These are phyloP conservation scores for Delia radicum DNA, from an alignment of 1,140 invertebrate genomes.

Conservation along the genomic window DNA sequence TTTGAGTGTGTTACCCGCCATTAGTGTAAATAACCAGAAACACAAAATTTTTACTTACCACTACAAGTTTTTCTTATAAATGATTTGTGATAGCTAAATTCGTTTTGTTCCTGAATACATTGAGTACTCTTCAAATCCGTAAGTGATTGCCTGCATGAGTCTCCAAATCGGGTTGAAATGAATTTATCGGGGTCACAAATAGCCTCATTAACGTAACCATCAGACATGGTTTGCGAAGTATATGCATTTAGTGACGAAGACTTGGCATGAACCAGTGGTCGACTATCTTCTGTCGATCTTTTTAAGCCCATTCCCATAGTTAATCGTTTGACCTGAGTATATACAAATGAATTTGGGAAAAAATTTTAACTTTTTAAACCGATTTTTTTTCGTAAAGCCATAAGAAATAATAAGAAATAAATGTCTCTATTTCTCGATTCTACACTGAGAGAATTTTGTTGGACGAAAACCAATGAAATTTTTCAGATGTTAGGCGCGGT, in stretches of 20 bases:
- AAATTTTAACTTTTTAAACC: too few species aligned
- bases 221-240: slow-evolving; percentile 59
- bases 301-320: slow-evolving; percentile 47
- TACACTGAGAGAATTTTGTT: too few species aligned
- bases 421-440: too few species aligned
- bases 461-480: too few species aligned
- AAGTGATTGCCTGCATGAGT: slow-evolving; percentile 54
- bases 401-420: too few species aligned
- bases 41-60: slow-evolving; percentile 34
- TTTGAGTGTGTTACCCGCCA: too few species aligned
- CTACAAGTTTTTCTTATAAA: slow-evolving; percentile 52
- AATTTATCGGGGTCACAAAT: slow-evolving; percentile 62
- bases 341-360: too few species aligned
- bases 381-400: too few species aligned
- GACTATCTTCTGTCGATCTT: slow-evolving; percentile 61
- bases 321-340: slow-evolving; percentile 50
- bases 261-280: slow-evolving; percentile 61
- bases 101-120: slow-evolving; percentile 35
- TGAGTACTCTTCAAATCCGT: slow-evolving; percentile 33
- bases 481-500: too few species aligned
- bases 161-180: slow-evolving; percentile 55
- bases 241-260: slow-evolving; percentile 57
- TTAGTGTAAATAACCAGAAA: neutral
- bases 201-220: slow-evolving; percentile 77
- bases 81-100: slow-evolving; percentile 23